phyloP scores from a whole-genome alignment of 1,140 invertebrate genomes.

The Lasioglossum baleicum region DNA sequence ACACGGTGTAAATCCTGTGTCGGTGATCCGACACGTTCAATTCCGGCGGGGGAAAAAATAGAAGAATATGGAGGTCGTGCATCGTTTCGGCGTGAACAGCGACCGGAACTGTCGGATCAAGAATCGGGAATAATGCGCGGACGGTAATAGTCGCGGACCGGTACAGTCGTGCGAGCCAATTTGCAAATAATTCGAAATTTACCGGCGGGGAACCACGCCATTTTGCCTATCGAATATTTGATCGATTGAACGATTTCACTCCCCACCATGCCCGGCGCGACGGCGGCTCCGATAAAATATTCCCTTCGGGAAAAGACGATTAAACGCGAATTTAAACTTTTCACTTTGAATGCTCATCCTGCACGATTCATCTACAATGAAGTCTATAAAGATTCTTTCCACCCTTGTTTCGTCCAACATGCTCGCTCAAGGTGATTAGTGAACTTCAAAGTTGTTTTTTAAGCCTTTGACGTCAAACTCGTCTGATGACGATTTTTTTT shows the following conservation, averaged over 20 bases:
- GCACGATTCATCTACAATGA: too few relatives aligned
- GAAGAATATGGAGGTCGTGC: background rate
- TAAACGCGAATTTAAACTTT: background rate
- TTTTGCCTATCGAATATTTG: conserved; percentile 33
- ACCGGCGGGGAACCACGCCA: conserved; percentile 18
- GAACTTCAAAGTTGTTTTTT: too few relatives aligned
- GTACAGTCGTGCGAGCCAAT: conserved; percentile 23
- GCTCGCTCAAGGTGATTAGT: too few relatives aligned
- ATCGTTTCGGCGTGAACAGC: background rate
- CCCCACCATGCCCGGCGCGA: background rate
- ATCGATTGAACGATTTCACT: conserved; percentile 26
- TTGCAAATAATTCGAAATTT: conserved; percentile 47
- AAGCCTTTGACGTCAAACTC: too few relatives aligned
- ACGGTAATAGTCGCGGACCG: conserved; percentile 11
- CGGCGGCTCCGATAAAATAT: conserved; percentile 19
- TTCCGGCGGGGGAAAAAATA: background rate
- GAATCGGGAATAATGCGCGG: conserved; percentile 29
- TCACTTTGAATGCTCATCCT: too few relatives aligned
- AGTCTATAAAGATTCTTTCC: too few relatives aligned
- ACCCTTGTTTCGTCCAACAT: too few relatives aligned
- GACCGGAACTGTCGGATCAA: conserved; percentile 22
- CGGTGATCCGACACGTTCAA: too few relatives aligned
- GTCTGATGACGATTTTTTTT: too few relatives aligned
- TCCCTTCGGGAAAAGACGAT: conserved; percentile 1
- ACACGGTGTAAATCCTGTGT: too few relatives aligned